Evolutionary conservation across 1,140 invertebrate species (phyloP), one percentile per base, ranked within the genome.

Genomic region (Listronotus bonariensis): DNA sequence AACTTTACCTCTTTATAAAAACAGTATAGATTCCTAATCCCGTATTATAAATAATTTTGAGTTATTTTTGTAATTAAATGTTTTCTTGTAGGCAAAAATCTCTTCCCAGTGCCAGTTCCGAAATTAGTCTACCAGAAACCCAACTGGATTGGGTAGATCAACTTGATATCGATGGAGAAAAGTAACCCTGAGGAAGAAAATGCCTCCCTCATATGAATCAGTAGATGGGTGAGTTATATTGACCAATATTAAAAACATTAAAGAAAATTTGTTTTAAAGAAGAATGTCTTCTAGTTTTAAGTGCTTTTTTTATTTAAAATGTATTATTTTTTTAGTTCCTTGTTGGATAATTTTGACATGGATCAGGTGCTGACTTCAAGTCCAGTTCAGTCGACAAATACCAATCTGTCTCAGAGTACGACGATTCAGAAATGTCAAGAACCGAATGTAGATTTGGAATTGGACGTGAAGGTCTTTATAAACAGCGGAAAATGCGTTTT

Each of bases 401-500:
- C 62, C 0, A 67, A 58, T 52, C 17, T 65, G 2, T 54, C 62
- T 41, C 68, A 65, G 43, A 56, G 53, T 26, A 42, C 72, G 40
- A 49, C 60, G 10, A 36, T 55, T 6, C 66, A 68, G 14, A 90
- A 90, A 73, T 82, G 87, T 4, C 87, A 90, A 64, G 95, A 98
- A 75, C 96, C 95, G 0, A 97, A 92, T 73, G 93, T 99, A 64
- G 96, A 99, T 78, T 93, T 98, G 78, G 95, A 98, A 77, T 81
- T 98, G 65, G 95, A 98, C 80, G 91, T 99, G 0, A 97, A 97
- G 81, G 94, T 98, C 32, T 87, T 96, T 61, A 96, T 99, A 53
- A 97, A 97, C 76, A 95, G 93, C 72, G 96, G 96, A 0, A 96
- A 97, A 81, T 98, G 96, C 81, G 93, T 97, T 26, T 82, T 99